Conservation (phyloP, 1,140 invertebrate genomes). For the Papilio machaon region DNA sequence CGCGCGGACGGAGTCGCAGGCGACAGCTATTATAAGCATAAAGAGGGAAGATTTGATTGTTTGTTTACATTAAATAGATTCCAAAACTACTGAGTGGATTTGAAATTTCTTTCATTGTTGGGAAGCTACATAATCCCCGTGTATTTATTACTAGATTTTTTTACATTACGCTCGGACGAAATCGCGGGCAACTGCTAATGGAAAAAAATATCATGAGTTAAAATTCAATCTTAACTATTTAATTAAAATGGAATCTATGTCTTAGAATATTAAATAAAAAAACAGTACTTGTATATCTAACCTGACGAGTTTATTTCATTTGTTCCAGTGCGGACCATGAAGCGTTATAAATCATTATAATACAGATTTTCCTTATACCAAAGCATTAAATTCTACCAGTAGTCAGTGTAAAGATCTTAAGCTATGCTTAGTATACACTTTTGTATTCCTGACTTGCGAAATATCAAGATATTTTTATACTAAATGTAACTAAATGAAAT, state of each 20-base stretch:
- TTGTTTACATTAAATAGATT: too few species aligned
- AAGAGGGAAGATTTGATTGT: too few species aligned
- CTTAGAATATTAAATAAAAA: background rate
- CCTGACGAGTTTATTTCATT: background rate
- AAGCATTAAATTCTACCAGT: background rate
- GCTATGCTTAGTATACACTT: background rate
- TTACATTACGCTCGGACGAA: too few species aligned
- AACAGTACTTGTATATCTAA: background rate
- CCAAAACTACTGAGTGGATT: too few species aligned
- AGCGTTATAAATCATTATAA: background rate
- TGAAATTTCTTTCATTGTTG: too few species aligned
- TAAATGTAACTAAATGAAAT: background rate
- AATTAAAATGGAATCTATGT: background rate
- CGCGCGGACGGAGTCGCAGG: too few species aligned
- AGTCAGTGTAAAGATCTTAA: background rate
- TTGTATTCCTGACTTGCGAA: background rate
- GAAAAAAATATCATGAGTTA: too few species aligned
- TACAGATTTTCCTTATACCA: background rate
- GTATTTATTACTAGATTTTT: too few species aligned
- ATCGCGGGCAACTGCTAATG: too few species aligned
- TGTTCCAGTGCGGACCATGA: slow-evolving; percentile 14
- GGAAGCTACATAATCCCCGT: too few species aligned
- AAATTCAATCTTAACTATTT: background rate
- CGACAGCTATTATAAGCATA: too few species aligned
- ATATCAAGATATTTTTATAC: background rate